Percentiles rank a stretch among this genome's conserved stretches.
phyloP scores from a whole-genome alignment of 2,113 vertebrate species.

The Grantiella picta region DNA sequence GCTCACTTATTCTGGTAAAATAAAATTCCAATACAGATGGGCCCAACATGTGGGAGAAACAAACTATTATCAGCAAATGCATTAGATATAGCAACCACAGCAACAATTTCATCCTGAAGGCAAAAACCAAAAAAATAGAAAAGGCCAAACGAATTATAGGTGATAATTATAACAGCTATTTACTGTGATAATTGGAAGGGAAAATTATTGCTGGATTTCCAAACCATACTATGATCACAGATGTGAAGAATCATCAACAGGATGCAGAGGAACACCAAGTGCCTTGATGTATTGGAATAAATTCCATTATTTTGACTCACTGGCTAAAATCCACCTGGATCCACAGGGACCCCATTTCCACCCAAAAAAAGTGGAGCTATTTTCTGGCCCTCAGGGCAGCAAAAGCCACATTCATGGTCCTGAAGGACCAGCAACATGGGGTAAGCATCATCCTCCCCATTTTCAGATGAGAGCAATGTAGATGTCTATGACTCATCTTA shows the following conservation, averaged over 20 bases:
- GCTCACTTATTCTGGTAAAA: constrained; percentile 17
- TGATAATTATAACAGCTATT: constrained; percentile 17
- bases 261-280: background rate
- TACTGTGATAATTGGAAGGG: background rate
- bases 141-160: background rate
- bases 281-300: background rate
- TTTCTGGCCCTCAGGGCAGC: background rate
- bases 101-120: constrained; percentile 19
- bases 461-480: background rate
- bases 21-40: constrained; percentile 40
- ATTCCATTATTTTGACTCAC: background rate
- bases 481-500: background rate
- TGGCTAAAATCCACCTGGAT: background rate
- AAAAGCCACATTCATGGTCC: background rate
- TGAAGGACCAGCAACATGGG: background rate
- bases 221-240: background rate
- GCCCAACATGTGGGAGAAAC: constrained; percentile 29
- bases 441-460: background rate
- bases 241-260: background rate
- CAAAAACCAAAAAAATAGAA: background rate
- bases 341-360: background rate
- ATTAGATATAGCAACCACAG: constrained; percentile 23
- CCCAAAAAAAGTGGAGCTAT: background rate
- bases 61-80: constrained; percentile 22
- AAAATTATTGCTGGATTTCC: background rate